Base-by-base conservation (phyloP, 2,113 vertebrate species). In the Dromaius novaehollandiae region DNA sequence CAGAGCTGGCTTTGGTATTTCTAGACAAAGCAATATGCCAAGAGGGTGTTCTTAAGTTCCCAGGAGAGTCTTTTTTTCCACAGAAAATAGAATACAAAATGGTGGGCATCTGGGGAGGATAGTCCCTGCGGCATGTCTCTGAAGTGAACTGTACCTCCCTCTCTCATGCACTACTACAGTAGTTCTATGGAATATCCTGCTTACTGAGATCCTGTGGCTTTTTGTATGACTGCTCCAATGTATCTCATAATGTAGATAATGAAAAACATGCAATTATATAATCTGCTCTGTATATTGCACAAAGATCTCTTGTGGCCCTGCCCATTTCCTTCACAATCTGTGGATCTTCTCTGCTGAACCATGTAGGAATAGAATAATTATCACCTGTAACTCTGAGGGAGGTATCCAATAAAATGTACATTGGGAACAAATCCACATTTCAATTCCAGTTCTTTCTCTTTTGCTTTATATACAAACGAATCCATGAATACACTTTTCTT, bases 1-100 rank as follows among this genome's bases (percentile, higher is more conserved):
- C 93, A 64, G 90, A 93, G 82, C 93, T 90, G 93, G 88, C 93
- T 94, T 18, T 79, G 88, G 46, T 90, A 46, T 94, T 96, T 90
- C 82, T 22, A 96, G 86, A 88, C 79, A 83, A 55, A 93, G 76
- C 60, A 86, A 93, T 30, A 73, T 83, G 86, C 93, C 96, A 60
- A n/a, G 68, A 36, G 93, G 96, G 88, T 81, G 86, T 70, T 94
- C 80, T 71, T 32, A 69, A 68, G 22, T 22, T 96, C 93, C 92
- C 88, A 32, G 78, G 94, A 82, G 94, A 85, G 11, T 38, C 38
- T 73, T 38, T 55, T 24, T 86, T 71, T 16, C 51, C 86, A 1
- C 70, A 53, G 61, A 90, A 89, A 76, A 75, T 9, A 93, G 73
- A 44, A 80, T 94, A 26, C 56, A 86, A 88, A 96, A 93, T 82